Conservation (phyloP, 2,113 vertebrate genomes). For the Cairina moschata region DNA sequence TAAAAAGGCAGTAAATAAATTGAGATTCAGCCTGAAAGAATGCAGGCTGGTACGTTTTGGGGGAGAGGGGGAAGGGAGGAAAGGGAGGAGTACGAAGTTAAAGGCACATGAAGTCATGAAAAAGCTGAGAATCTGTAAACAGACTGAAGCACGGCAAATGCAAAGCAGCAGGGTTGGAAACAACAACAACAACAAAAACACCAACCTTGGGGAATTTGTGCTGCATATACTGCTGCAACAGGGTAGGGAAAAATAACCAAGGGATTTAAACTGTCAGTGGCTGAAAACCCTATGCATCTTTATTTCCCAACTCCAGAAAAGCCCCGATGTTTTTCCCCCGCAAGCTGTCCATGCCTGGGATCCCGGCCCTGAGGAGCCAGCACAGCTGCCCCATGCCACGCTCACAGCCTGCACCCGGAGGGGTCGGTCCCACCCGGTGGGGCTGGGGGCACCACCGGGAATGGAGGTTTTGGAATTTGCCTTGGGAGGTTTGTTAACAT, state of each 20-base stretch:
- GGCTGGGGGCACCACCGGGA: not conserved
- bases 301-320: not conserved
- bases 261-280: not conserved
- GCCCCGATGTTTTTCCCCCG: not conserved
- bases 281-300: not conserved
- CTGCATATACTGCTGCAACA: not conserved
- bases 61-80: not conserved
- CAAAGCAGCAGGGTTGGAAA: not conserved
- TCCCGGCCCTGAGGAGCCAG: not conserved
- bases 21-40: not conserved
- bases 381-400: not conserved
- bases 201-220: not conserved
- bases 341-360: not conserved
- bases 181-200: not conserved
- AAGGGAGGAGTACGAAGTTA: not conserved
- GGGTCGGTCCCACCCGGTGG: not conserved
- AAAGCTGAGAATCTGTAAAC: constrained; percentile 40
- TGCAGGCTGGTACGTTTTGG: not conserved
- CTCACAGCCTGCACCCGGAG: not conserved
- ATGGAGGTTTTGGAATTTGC: not conserved
- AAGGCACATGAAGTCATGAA: constrained; percentile 15
- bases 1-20: constrained; percentile 45
- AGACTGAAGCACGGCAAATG: not conserved
- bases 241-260: not conserved
- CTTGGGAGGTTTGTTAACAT: not conserved